Percentiles rank a stretch among this genome's conserved stretches.
phyloP scores from a whole-genome alignment of 2,888 invertebrate genomes.

The Nudaria mundana region DNA sequence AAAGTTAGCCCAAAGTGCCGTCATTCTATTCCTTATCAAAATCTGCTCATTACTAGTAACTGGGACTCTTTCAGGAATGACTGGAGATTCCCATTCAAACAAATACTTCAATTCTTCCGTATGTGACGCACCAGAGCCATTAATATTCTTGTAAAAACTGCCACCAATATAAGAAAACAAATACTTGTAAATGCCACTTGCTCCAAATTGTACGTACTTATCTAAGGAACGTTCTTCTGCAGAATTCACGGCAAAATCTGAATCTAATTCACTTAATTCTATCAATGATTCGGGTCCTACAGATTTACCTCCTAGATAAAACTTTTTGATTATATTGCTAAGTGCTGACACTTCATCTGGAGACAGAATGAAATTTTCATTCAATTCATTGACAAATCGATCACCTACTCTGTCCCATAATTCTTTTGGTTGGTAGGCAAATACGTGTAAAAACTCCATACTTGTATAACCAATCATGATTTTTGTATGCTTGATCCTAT shows the following conservation, averaged over 20 bases:
- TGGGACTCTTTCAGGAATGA: background rate
- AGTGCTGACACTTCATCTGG: slow-evolving; percentile 21
- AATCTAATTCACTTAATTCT: slow-evolving; percentile 37
- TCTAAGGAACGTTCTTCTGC: slow-evolving; percentile 42
- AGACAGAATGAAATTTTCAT: slow-evolving; percentile 13
- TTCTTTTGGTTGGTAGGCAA: slow-evolving; percentile 29
- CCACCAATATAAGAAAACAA: slow-evolving; percentile 43
- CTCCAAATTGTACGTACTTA: slow-evolving; percentile 37
- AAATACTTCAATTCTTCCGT: slow-evolving; percentile 46
- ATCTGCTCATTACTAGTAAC: slow-evolving; percentile 32
- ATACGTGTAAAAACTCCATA: slow-evolving; percentile 41
- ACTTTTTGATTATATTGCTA: slow-evolving; percentile 26
- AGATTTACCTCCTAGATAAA: slow-evolving; percentile 37
- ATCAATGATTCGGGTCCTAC: slow-evolving; percentile 33
- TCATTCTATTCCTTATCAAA: slow-evolving; percentile 44
- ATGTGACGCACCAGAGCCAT: slow-evolving; percentile 41
- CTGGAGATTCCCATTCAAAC: slow-evolving; percentile 29
- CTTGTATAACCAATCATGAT: slow-evolving; percentile 50
- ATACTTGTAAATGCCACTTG: slow-evolving; percentile 38
- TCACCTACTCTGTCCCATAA: slow-evolving; percentile 20
- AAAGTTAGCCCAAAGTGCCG: slow-evolving; percentile 51
- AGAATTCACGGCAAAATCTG: slow-evolving; percentile 41
- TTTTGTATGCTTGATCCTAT: slow-evolving; percentile 28
- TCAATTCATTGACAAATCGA: slow-evolving; percentile 14
- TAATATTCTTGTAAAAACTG: slow-evolving; percentile 34